Evolutionary conservation across 2,888 invertebrate genomes (phyloP).

Genomic region (Strigamia transsilvanica): DNA sequence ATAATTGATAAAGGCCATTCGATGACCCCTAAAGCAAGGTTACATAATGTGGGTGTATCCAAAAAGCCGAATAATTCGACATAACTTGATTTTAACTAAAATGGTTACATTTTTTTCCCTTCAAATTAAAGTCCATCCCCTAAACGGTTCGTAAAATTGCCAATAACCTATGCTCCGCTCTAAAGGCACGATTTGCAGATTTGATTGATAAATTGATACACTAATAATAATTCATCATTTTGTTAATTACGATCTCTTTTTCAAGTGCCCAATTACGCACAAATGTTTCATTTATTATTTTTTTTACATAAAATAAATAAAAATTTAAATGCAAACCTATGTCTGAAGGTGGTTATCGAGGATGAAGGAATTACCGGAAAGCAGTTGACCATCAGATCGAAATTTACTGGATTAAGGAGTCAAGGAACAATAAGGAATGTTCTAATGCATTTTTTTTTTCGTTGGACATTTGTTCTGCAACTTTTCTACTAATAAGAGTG

Average conservation of each 20-base stretch:
- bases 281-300: not conserved
- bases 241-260: not conserved
- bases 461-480: not conserved
- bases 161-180: not conserved
- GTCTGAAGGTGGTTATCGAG: not conserved
- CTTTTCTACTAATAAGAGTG: no score
- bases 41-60: no score
- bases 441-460: not conserved
- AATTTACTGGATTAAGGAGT: not conserved
- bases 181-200: not conserved
- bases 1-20: no score
- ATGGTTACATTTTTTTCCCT: no score
- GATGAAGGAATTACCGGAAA: slow-evolving; percentile 23
- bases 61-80: no score
- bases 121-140: no score
- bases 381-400: slow-evolving; percentile 19
- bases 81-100: no score
- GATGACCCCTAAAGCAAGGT: no score
- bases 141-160: no score
- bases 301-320: not conserved
- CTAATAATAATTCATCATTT: slow-evolving; percentile 25
- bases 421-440: slow-evolving; percentile 1
- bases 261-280: not conserved
- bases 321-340: not conserved
- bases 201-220: not conserved